Percentiles rank a stretch among this genome's conserved stretches.
Conservation (phyloP, 1,140 invertebrate species). For the Dendroctonus ponderosae region DNA sequence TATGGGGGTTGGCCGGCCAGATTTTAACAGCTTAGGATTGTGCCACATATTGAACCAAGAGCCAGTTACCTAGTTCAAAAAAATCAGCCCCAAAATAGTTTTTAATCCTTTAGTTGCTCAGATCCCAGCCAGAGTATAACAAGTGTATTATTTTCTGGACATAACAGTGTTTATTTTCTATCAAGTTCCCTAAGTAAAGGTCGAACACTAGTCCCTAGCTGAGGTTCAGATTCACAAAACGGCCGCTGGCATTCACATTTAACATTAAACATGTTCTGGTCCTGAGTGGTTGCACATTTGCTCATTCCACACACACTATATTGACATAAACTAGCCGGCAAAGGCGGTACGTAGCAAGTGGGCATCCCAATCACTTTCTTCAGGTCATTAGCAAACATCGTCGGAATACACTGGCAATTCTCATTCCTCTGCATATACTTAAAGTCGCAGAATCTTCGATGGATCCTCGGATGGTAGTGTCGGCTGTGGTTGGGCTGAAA, state of each 20-base stretch:
- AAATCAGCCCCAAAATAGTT: background rate
- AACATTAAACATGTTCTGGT: constrained; percentile 24
- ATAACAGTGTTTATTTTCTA: background rate
- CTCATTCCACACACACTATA: constrained; percentile 38
- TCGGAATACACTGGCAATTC: constrained; percentile 35
- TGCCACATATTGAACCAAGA: no score
- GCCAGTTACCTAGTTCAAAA: background rate
- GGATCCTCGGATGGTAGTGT: constrained; percentile 34
- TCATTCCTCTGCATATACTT: constrained; percentile 31
- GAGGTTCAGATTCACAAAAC: constrained; percentile 18
- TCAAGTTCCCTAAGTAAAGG: background rate
- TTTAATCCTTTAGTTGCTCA: background rate
- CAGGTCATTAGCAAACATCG: constrained; percentile 28
- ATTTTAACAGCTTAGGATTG: no score
- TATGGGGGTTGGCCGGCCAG: no score
- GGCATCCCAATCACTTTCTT: constrained; percentile 40
- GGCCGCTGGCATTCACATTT: constrained; percentile 28
- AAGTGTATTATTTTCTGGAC: background rate
- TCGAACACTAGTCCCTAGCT: constrained; percentile 10
- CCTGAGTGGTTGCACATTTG: constrained; percentile 22
- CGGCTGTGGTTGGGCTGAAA: constrained; percentile 29
- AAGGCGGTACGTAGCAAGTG: constrained; percentile 38
- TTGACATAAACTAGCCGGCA: constrained; percentile 35
- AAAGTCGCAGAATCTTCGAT: constrained; percentile 41
- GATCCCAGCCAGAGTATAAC: background rate